Evolutionary conservation across 2,113 vertebrate genomes (phyloP).

Genomic region (Nerophis ophidion): DNA sequence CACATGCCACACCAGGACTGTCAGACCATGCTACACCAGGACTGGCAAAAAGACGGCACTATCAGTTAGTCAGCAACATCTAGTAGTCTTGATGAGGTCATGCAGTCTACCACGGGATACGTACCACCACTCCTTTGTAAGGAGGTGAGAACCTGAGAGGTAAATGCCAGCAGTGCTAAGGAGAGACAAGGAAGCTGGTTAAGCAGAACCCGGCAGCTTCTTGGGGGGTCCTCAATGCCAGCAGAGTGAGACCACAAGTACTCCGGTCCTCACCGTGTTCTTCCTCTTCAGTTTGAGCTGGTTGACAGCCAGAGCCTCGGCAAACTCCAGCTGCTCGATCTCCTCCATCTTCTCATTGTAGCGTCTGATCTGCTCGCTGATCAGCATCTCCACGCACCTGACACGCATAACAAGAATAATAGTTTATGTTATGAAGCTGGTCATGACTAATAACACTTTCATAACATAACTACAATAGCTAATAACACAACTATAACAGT

Average conservation of each 20-base stretch:
- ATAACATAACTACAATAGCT: too few relatives aligned
- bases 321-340: slow-evolving; percentile 91
- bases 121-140: slow-evolving; percentile 91
- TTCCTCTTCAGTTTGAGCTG: slow-evolving; percentile 85
- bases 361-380: slow-evolving; percentile 88
- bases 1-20: too few relatives aligned
- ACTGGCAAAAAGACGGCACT: too few relatives aligned
- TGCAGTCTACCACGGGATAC: slow-evolving; percentile 72
- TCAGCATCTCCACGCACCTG: slow-evolving; percentile 94
- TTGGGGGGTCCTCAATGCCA: background rate
- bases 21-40: too few relatives aligned
- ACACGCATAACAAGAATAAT: too few relatives aligned
- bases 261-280: slow-evolving; percentile 70
- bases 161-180: slow-evolving; percentile 88
- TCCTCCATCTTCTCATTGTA: slow-evolving; percentile 96
- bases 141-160: slow-evolving; percentile 92
- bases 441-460: too few relatives aligned
- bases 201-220: slow-evolving; percentile 30
- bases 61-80: slow-evolving; percentile 28
- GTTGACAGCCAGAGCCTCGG: slow-evolving; percentile 82
- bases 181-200: slow-evolving; percentile 72
- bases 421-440: too few relatives aligned
- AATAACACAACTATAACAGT: too few relatives aligned
- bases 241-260: background rate
- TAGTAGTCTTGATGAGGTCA: background rate